Evolutionary conservation across 1,140 invertebrate species (phyloP).

Genomic region (Ceratina japonica): DNA sequence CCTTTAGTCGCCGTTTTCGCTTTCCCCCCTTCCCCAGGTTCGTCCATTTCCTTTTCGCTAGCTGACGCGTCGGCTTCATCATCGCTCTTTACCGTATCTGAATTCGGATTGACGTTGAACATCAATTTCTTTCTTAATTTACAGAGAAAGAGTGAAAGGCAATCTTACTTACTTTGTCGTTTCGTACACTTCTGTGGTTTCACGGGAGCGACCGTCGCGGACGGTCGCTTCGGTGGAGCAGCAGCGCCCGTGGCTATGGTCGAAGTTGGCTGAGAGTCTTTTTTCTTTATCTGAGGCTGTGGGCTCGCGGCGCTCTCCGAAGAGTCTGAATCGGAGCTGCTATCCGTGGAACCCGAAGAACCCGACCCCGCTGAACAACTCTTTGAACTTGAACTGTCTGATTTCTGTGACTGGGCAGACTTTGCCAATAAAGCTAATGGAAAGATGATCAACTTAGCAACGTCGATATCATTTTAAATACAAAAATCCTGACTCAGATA

Average conservation of each 20-base stretch:
- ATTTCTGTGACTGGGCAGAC: conserved; percentile 66
- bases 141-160: not conserved
- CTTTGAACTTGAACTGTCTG: conserved; percentile 78
- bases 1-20: conserved; percentile 71
- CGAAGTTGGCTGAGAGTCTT: conserved; percentile 69
- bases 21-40: conserved; percentile 59
- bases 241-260: conserved; percentile 62
- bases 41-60: conserved; percentile 74
- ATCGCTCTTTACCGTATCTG: conserved; percentile 72
- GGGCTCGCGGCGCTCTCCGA: conserved; percentile 75
- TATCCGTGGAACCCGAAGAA: conserved; percentile 76
- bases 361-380: conserved; percentile 74
- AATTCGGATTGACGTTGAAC: not conserved
- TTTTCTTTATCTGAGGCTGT: conserved; percentile 73
- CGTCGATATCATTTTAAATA: not conserved
- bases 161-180: conserved; percentile 66
- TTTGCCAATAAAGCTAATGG: conserved; percentile 57
- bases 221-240: conserved; percentile 75
- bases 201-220: conserved; percentile 72
- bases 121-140: not conserved
- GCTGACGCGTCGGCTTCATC: conserved; percentile 74
- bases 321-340: conserved; percentile 78
- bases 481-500: not conserved
- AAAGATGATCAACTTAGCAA: not conserved
- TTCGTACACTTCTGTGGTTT: conserved; percentile 77